phyloP scores from a whole-genome alignment of 2,797 vertebrate genomes.

The Fringilla coelebs region DNA sequence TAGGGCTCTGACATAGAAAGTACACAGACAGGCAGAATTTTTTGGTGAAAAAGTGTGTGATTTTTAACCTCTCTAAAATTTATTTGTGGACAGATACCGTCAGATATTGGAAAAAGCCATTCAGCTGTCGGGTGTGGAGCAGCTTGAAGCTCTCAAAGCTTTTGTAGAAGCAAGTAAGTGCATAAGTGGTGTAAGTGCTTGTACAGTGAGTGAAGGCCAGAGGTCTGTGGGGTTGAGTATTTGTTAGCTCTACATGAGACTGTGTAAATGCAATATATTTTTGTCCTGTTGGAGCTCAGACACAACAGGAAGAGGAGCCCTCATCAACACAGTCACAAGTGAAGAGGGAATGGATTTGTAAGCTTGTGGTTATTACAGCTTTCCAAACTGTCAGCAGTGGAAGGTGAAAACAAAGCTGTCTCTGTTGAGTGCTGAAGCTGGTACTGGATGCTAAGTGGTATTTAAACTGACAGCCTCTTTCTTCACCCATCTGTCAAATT shows the following conservation, averaged over 20 bases:
- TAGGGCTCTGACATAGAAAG: background rate
- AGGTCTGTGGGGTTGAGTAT: background rate
- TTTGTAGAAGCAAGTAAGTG: constrained; percentile 99
- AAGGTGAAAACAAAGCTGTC: background rate
- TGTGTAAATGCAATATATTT: background rate
- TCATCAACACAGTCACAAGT: background rate
- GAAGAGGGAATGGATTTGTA: background rate
- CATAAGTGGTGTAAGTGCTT: background rate
- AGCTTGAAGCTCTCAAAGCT: constrained; percentile 95
- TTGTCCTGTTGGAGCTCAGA: background rate
- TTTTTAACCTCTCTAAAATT: background rate
- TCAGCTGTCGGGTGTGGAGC: constrained; percentile 88
- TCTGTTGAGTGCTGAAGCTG: background rate
- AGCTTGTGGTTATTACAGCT: background rate
- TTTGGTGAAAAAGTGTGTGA: background rate
- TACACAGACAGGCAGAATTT: background rate
- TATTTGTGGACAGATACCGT: constrained; percentile 82
- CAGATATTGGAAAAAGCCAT: constrained; percentile 97
- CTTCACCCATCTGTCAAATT: background rate
- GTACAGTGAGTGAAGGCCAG: background rate
- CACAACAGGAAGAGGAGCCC: background rate
- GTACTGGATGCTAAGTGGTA: background rate
- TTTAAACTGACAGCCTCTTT: background rate
- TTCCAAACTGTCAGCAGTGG: background rate
- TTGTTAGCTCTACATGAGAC: rapidly evolving